Percentiles rank a stretch among this genome's conserved stretches.
phyloP scores from a whole-genome alignment of 2,888 invertebrate species.

The Hypsopygia costalis region DNA sequence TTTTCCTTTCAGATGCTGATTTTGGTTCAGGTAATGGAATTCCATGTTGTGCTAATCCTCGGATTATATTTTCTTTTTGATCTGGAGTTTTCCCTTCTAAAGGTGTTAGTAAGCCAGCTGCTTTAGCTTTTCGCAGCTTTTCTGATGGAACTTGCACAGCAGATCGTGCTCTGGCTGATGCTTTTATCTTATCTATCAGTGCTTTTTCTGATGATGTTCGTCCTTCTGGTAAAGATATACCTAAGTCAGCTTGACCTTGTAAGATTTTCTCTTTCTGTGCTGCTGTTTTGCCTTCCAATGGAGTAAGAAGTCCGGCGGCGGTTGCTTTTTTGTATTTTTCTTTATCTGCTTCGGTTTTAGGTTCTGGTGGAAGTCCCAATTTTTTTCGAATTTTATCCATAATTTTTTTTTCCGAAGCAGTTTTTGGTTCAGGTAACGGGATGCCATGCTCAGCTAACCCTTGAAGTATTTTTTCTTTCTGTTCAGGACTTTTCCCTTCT shows the following conservation, averaged over 20 bases:
- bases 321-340: conserved; percentile 28
- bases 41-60: conserved; percentile 23
- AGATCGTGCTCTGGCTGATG: neutral
- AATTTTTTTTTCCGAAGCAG: conserved; percentile 25
- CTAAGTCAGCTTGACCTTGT: conserved; percentile 22
- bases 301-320: conserved; percentile 30
- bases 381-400: conserved; percentile 19
- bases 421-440: conserved; percentile 27
- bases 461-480: conserved; percentile 28
- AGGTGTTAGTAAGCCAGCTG: conserved; percentile 25
- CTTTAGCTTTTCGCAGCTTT: conserved; percentile 23
- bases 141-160: conserved; percentile 4
- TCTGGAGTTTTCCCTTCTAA: conserved; percentile 30
- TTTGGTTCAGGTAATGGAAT: conserved; percentile 27
- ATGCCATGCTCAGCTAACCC: conserved; percentile 24
- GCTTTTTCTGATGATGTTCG: conserved; percentile 26
- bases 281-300: conserved; percentile 33
- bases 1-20: conserved; percentile 25
- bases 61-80: conserved; percentile 35
- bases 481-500: conserved; percentile 22
- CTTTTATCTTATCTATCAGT: conserved; percentile 20
- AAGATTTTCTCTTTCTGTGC: conserved; percentile 16
- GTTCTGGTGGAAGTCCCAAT: conserved; percentile 26
- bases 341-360: conserved; percentile 26
- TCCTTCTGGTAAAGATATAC: conserved; percentile 25